Evolutionary conservation across 2,888 invertebrate species (phyloP).

Genomic region (Aphodius granarius): DNA sequence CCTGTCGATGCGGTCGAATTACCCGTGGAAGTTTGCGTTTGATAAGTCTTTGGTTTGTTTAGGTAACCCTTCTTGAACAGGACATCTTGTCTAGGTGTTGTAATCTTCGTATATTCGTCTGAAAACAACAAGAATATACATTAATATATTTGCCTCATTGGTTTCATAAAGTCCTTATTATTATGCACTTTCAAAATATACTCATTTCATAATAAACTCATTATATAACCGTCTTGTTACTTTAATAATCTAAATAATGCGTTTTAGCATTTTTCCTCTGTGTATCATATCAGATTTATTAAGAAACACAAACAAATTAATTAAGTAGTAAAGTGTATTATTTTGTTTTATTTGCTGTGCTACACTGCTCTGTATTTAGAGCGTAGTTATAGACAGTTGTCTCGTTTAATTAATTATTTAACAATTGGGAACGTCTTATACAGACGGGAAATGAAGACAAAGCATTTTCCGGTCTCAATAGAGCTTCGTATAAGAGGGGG

Average conservation of each 20-base stretch:
- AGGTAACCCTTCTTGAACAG: slow-evolving; percentile 71
- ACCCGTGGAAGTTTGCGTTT: slow-evolving; percentile 50
- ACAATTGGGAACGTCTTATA: neutral
- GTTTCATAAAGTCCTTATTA: no score
- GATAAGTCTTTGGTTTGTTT: slow-evolving; percentile 58
- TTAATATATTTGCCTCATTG: no score
- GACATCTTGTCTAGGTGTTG: slow-evolving; percentile 70
- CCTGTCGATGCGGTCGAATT: slow-evolving; percentile 50
- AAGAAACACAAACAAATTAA: no score
- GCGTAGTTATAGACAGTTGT: neutral
- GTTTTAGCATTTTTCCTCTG: no score
- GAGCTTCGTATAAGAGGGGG: neutral
- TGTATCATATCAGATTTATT: no score
- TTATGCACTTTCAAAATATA: no score
- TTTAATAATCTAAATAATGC: no score
- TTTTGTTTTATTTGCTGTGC: no score
- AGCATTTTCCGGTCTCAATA: neutral
- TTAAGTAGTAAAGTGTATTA: no score
- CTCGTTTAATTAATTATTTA: neutral
- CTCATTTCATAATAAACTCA: no score
- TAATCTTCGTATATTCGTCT: slow-evolving; percentile 72
- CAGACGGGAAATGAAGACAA: neutral
- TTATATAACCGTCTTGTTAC: no score
- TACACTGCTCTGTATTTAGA: no score
- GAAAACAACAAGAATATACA: slow-evolving; percentile 33